Percentiles rank a stretch among this genome's conserved stretches.
Evolutionary conservation across 1,140 invertebrate genomes (phyloP).

Genomic region (Periplaneta americana): DNA sequence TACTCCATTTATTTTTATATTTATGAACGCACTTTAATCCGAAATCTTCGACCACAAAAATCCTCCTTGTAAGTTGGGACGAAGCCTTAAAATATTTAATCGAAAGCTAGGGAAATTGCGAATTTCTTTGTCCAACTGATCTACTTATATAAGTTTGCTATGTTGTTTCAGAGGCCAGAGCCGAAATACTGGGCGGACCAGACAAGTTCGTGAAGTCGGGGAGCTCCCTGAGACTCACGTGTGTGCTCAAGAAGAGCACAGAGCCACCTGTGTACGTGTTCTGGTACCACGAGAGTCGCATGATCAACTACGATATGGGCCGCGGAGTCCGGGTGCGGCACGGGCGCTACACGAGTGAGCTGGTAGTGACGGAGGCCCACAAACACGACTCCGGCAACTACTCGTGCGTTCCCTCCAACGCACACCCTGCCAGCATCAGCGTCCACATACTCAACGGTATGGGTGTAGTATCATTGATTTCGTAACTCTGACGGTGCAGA

Average conservation of each 20-base stretch:
- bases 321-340: constrained; percentile 37
- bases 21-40: too few species aligned
- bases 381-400: constrained; percentile 57
- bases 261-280: constrained; percentile 42
- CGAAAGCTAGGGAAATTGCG: too few species aligned
- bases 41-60: too few species aligned
- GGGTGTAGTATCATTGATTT: too few species aligned
- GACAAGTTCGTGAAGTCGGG: constrained; percentile 39
- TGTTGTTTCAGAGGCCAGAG: constrained; percentile 32
- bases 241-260: constrained; percentile 37
- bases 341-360: constrained; percentile 44
- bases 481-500: too few species aligned
- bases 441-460: constrained; percentile 59
- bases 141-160: background rate
- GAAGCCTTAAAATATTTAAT: too few species aligned
- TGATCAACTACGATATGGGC: constrained; percentile 44
- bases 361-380: constrained; percentile 49
- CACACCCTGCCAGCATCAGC: constrained; percentile 56
- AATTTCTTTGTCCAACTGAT: too few species aligned
- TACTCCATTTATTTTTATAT: too few species aligned
- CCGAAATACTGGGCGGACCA: constrained; percentile 35
- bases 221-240: constrained; percentile 35
- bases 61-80: too few species aligned
- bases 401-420: constrained; percentile 64
- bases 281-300: constrained; percentile 44